These are phyloP conservation scores for Lipotes vexillifer DNA, from an alignment of 2,113 vertebrate genomes.

Conservation along the genomic window DNA sequence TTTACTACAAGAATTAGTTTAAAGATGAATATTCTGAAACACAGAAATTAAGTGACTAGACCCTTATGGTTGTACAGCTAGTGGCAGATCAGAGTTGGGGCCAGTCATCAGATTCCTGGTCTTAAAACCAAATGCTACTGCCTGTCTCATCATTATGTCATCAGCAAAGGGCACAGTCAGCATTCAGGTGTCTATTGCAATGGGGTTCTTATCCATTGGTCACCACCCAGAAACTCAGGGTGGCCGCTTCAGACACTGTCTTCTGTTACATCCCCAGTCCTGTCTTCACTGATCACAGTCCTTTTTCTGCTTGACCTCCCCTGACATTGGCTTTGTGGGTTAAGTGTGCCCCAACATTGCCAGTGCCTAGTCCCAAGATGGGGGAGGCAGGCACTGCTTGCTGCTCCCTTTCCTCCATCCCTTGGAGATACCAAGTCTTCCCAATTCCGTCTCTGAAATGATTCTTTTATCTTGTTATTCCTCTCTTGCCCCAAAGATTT, in stretches of 20 bases:
- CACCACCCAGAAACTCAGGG: not conserved
- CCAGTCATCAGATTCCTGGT: not conserved
- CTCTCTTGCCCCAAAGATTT: not conserved
- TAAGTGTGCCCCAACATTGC: fast-evolving
- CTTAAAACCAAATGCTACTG: not conserved
- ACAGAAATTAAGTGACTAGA: not conserved
- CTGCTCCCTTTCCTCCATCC: not conserved
- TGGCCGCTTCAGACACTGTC: not conserved
- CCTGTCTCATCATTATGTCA: not conserved
- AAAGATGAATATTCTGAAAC: not conserved
- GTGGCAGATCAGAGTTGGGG: not conserved
- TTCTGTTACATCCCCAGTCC: not conserved
- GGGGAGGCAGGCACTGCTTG: not conserved
- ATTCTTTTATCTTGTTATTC: not conserved
- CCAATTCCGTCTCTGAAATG: not conserved
- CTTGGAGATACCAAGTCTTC: not conserved
- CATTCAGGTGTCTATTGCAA: not conserved
- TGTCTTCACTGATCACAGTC: not conserved
- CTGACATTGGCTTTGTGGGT: not conserved
- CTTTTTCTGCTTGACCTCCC: not conserved
- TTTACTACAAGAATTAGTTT: not conserved
- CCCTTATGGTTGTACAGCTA: not conserved
- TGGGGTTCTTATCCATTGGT: not conserved
- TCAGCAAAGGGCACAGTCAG: not conserved
- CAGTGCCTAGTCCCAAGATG: fast-evolving